Evolutionary conservation across 2,797 vertebrate genomes (phyloP), one percentile per base, ranked within the genome.

Genomic region (Uromys caudimaculatus): DNA sequence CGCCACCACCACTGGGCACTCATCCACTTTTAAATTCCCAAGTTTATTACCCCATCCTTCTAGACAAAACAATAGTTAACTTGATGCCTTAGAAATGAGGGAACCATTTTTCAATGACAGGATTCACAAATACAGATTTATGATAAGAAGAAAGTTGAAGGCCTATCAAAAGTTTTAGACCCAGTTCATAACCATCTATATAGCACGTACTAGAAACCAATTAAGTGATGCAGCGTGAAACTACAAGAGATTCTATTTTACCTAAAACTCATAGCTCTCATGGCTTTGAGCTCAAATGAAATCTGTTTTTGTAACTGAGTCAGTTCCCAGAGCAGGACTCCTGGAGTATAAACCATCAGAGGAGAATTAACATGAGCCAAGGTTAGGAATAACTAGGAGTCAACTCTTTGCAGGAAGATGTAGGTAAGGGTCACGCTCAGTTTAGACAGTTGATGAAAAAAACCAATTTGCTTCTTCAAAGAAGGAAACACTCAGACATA

Each of bases 91-190:
- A 44, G 24, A 93, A 91, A 81, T 4, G n/a, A 62, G 9, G 14
- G 32, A 16, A n/a, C 47, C 62, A 64, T 23, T 54, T 79, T 90
- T 64, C 44, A 84, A 60, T 60, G 71, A 50, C 38, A 67, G 47
- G 16, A 75, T 23, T 91, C 44, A 71, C 23, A 89, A 93, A 77
- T 84, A 56, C 27, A 73, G 38, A 24, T 52, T 19, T 60, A 21
- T 41, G 77, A 84, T 87, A 60, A 76, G 35, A 69, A 27, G 16
- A 76, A 81, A 96, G n/a, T 58, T 5, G n/a, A 79, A 75, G 93
- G 24, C 73, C 50, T 41, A 60, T 1, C 6, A 35, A 29, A 79
- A 78, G 12, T 24, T 89, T 96, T 64, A 58, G 0, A n/a, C 11
- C 35, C 13, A 32, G 19, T 56, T 86, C 29, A 62, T 27, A 93